Evolutionary conservation across 1,140 invertebrate genomes (phyloP).

Genomic region (Diploscapter pachys): DNA sequence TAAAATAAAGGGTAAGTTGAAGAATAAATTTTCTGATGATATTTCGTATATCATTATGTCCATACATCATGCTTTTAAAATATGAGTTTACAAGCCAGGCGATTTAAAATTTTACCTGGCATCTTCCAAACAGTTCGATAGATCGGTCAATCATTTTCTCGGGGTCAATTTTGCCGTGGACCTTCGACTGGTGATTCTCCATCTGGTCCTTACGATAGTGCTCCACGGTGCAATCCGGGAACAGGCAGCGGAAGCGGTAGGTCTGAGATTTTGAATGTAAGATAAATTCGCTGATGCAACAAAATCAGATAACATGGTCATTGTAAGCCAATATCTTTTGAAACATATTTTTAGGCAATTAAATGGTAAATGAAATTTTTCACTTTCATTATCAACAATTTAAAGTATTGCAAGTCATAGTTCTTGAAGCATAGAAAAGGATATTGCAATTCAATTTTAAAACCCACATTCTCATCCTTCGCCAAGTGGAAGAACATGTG

Average conservation of each 20-base stretch:
- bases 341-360: conserved; percentile 20
- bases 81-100: neutral
- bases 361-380: conserved; percentile 17
- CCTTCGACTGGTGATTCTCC: conserved; percentile 51
- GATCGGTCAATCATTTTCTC: conserved; percentile 52
- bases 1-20: neutral
- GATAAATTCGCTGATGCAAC: neutral
- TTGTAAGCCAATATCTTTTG: neutral
- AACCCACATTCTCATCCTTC: conserved; percentile 43
- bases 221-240: conserved; percentile 46
- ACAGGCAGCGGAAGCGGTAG: conserved; percentile 53
- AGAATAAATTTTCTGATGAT: neutral
- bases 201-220: conserved; percentile 57
- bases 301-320: no score
- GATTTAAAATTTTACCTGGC: conserved; percentile 18
- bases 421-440: no score
- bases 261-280: conserved; percentile 28
- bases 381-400: neutral
- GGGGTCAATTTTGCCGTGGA: conserved; percentile 48
- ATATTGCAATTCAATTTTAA: no score
- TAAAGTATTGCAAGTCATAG: no score
- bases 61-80: conserved; percentile 1
- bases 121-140: conserved; percentile 37
- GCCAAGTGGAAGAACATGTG: conserved; percentile 57
- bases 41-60: neutral